Evolutionary conservation across 2,888 invertebrate genomes (phyloP).

Genomic region (Harmothoe impar): DNA sequence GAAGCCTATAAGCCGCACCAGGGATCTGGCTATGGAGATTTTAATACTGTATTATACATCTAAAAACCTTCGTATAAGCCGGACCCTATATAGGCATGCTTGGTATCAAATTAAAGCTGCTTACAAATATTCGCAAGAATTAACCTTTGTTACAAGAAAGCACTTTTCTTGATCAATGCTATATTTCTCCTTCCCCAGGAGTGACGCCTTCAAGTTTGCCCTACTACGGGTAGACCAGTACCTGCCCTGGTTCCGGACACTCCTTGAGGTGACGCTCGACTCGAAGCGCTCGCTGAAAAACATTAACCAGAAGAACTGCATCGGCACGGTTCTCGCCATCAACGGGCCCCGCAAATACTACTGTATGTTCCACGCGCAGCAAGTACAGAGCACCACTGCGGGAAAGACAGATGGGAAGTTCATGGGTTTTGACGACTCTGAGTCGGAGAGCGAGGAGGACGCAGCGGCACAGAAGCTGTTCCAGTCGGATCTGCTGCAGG

Average conservation of each 20-base stretch:
- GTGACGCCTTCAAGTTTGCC: slow-evolving; percentile 97
- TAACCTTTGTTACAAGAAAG: no score
- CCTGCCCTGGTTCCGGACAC: slow-evolving; percentile 95
- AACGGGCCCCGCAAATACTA: slow-evolving; percentile 99
- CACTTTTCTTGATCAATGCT: no score
- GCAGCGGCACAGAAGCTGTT: slow-evolving; percentile 73
- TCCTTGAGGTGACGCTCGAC: slow-evolving; percentile 88
- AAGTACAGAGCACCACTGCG: slow-evolving; percentile 69
- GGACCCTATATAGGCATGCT: no score
- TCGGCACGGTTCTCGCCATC: slow-evolving; percentile 94
- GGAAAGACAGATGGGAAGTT: slow-evolving; percentile 61
- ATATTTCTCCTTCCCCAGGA: slow-evolving; percentile 86
- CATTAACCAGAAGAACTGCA: slow-evolving; percentile 94
- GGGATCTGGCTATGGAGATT: no score
- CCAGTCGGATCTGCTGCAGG: slow-evolving; percentile 86
- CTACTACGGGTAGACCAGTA: slow-evolving; percentile 96
- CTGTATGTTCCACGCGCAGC: slow-evolving; percentile 93
- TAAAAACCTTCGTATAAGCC: no score
- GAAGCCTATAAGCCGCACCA: no score
- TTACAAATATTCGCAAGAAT: no score
- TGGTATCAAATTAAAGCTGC: no score
- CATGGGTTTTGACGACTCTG: slow-evolving; percentile 68
- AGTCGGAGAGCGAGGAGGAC: slow-evolving; percentile 67
- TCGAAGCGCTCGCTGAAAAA: slow-evolving; percentile 92
- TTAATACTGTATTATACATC: no score